Percentiles rank a stretch among this genome's conserved stretches.
Conservation (phyloP, 2,113 vertebrate genomes). For the Triplophysa siluroides region DNA sequence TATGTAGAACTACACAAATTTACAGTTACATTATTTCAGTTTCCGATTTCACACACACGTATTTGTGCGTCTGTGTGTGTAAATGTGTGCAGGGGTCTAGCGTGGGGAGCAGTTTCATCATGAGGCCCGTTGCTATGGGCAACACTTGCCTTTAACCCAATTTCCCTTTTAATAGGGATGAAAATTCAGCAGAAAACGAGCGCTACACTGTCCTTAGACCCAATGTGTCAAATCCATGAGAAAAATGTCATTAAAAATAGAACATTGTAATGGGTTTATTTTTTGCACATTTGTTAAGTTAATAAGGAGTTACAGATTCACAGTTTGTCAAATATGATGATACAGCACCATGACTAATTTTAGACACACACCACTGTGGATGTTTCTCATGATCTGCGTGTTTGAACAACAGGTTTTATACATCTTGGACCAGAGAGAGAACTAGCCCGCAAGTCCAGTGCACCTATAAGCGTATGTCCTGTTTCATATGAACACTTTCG, state of each 20-base stretch:
- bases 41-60: neutral
- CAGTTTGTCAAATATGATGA: neutral
- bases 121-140: conserved; percentile 75
- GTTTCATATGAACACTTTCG: too few species aligned
- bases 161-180: conserved; percentile 70
- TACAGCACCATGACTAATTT: neutral
- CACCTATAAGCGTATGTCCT: too few species aligned
- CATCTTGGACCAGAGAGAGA: too few species aligned
- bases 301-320: neutral
- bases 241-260: neutral
- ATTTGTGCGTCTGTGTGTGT: conserved; percentile 44
- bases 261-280: neutral
- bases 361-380: neutral
- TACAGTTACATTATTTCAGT: neutral
- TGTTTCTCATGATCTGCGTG: too few species aligned
- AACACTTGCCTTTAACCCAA: conserved; percentile 73
- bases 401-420: too few species aligned
- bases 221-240: conserved; percentile 19
- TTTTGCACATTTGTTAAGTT: neutral
- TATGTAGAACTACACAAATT: neutral
- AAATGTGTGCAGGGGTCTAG: conserved; percentile 53
- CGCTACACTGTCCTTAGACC: conserved; percentile 41
- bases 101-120: conserved; percentile 63
- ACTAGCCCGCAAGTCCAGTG: too few species aligned
- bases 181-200: conserved; percentile 53